These are phyloP conservation scores for Tenthredo mesomela DNA, from an alignment of 2,888 invertebrate genomes.

Conservation along the genomic window DNA sequence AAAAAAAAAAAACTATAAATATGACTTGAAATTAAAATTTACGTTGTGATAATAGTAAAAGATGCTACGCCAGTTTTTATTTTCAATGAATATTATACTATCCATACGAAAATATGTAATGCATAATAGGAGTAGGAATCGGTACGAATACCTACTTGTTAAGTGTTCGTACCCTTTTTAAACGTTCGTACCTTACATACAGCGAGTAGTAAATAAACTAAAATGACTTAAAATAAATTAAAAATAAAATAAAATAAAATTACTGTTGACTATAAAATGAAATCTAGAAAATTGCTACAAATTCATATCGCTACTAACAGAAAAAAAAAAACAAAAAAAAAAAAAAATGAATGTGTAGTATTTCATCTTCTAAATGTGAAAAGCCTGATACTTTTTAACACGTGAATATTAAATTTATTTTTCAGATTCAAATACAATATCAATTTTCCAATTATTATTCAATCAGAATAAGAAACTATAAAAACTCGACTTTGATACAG, in stretches of 20 bases:
- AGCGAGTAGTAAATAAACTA: not conserved
- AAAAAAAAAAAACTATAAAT: not conserved
- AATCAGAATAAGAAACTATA: conserved; percentile 9
- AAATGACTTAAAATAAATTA: not conserved
- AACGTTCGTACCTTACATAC: conserved; percentile 21
- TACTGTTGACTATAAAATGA: not conserved
- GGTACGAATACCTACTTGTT: not conserved
- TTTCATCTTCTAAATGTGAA: conserved; percentile 15
- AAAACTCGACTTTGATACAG: not conserved
- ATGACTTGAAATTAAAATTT: not conserved
- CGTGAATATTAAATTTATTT: not conserved
- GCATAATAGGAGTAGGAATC: conserved; percentile 19
- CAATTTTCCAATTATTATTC: not conserved
- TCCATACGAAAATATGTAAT: not conserved
- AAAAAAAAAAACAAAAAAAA: not conserved
- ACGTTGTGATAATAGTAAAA: not conserved
- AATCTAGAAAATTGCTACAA: not conserved
- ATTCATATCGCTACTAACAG: conserved; percentile 23
- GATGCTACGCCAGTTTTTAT: not conserved
- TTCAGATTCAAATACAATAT: not conserved
- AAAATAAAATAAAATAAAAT: not conserved
- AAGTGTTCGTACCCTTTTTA: not conserved
- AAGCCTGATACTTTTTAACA: not conserved
- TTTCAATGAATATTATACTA: conserved; percentile 6
- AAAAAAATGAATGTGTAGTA: conserved; percentile 3